Conservation (phyloP, 2,797 vertebrate genomes). For the Gymnothorax javanicus region DNA sequence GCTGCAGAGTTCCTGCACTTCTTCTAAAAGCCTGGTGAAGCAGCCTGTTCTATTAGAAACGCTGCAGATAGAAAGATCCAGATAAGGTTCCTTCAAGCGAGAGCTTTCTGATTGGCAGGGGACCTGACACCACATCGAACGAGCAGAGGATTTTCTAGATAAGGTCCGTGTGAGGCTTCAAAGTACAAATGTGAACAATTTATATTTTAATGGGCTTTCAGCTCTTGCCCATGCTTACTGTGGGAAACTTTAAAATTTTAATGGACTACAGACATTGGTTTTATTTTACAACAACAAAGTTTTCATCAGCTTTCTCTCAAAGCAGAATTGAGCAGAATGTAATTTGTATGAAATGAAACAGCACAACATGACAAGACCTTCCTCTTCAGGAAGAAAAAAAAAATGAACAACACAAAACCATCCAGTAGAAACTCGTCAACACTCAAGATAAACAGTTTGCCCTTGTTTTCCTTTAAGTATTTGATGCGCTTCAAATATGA, state of each 20-base stretch:
- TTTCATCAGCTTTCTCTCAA: not conserved
- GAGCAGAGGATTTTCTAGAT: not conserved
- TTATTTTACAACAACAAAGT: not conserved
- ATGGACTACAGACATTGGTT: not conserved
- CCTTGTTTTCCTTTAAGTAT: conserved; percentile 2
- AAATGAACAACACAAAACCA: not conserved
- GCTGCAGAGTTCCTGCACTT: not conserved
- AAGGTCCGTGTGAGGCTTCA: not conserved
- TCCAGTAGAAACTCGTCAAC: conserved; percentile 12
- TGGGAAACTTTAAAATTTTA: not conserved
- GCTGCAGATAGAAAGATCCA: not conserved
- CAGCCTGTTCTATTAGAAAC: not conserved
- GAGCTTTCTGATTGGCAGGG: not conserved
- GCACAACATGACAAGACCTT: not conserved
- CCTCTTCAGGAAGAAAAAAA: not conserved
- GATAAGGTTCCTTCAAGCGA: not conserved
- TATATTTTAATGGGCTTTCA: not conserved
- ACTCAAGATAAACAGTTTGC: not conserved
- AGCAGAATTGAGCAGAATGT: not conserved
- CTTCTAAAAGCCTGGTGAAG: conserved; percentile 7
- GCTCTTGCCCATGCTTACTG: not conserved
- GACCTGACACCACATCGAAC: not conserved
- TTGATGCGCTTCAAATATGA: not conserved
- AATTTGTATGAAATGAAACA: not conserved
- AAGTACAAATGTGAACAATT: not conserved